Conservation (phyloP, 2,797 vertebrate genomes). For the Cossypha niveicapilla region DNA sequence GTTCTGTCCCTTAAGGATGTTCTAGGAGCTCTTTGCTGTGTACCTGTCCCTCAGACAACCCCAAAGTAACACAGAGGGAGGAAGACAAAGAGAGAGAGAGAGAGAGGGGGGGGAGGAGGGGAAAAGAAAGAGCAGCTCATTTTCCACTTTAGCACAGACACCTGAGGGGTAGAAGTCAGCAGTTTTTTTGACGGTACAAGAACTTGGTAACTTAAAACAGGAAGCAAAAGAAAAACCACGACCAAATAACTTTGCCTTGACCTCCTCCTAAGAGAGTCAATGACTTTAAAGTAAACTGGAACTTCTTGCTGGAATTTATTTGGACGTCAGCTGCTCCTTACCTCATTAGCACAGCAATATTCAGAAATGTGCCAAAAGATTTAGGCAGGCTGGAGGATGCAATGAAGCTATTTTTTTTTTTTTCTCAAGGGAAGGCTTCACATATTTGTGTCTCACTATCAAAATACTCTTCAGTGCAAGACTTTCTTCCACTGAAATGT, state of each 20-base stretch:
- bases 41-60: background rate
- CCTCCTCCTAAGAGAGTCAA: conserved; percentile 7
- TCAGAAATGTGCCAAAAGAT: background rate
- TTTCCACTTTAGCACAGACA: conserved; percentile 18
- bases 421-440: background rate
- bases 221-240: conserved; percentile 8
- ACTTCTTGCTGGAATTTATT: conserved; percentile 34
- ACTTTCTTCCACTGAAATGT: background rate
- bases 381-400: background rate
- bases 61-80: background rate
- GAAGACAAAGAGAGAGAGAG: background rate
- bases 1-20: background rate
- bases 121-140: background rate
- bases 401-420: background rate
- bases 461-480: background rate
- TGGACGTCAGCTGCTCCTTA: background rate
- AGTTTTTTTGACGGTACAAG: background rate
- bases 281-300: conserved; percentile 31
- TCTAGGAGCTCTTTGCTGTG: background rate
- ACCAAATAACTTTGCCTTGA: conserved; percentile 52
- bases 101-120: background rate
- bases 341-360: conserved; percentile 3
- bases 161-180: conserved; percentile 18
- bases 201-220: conserved; percentile 52
- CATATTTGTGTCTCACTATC: background rate